Percentiles rank a stretch among this genome's conserved stretches.
phyloP scores from a whole-genome alignment of 2,797 vertebrate species.

The Paedocypris micromegethes region DNA sequence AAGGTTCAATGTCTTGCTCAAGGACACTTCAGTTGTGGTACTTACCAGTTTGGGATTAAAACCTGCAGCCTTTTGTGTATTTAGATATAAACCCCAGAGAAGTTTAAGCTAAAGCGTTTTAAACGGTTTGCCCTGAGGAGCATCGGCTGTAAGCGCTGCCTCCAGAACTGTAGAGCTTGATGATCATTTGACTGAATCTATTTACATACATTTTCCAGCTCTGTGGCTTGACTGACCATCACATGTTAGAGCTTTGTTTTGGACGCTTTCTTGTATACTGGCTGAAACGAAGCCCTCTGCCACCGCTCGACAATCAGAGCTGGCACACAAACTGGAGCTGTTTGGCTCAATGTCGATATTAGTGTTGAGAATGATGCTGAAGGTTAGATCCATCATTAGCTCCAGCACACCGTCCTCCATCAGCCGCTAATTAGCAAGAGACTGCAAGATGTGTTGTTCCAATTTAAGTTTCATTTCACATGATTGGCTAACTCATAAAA shows the following conservation, averaged over 20 bases:
- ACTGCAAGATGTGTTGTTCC: neutral
- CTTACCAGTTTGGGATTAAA: too few relatives aligned
- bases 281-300: conserved; percentile 35
- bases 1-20: too few relatives aligned
- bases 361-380: conserved; percentile 13
- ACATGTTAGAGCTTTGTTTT: conserved; percentile 20
- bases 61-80: too few relatives aligned
- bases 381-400: conserved; percentile 30
- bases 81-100: too few relatives aligned
- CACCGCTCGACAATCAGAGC: conserved; percentile 30
- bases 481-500: neutral
- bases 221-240: conserved; percentile 28
- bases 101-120: neutral
- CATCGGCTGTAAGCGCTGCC: conserved; percentile 17
- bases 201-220: conserved; percentile 41
- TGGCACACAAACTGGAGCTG: conserved; percentile 19
- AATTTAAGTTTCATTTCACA: neutral
- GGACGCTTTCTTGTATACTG: conserved; percentile 10
- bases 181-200: conserved; percentile 32
- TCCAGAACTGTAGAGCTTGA: conserved; percentile 36
- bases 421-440: conserved; percentile 5
- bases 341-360: conserved; percentile 19
- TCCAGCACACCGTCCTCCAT: conserved; percentile 2
- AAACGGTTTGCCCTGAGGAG: conserved; percentile 14
- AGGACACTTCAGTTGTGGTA: too few relatives aligned